Percentiles rank a stretch among this genome's conserved stretches.
Evolutionary conservation across 2,888 invertebrate genomes (phyloP).

Genomic region (Pristionchus japonicus): DNA sequence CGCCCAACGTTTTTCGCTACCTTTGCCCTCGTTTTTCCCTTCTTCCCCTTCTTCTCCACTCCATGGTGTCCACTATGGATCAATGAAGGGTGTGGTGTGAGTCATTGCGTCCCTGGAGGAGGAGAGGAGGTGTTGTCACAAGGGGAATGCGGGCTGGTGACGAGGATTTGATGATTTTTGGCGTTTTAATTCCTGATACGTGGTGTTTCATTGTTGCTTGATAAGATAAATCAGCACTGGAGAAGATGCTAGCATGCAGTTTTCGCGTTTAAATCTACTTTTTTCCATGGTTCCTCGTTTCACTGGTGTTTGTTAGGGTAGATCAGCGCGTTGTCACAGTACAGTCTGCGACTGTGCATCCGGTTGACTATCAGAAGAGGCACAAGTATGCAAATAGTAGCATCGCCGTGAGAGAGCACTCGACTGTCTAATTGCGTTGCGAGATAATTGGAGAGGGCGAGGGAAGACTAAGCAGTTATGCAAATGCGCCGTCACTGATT

Average conservation of each 20-base stretch:
- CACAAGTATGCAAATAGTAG: not conserved
- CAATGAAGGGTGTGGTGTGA: not conserved
- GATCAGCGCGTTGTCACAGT: not conserved
- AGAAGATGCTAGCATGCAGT: too few relatives aligned
- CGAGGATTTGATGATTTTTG: not conserved
- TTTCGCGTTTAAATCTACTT: too few relatives aligned
- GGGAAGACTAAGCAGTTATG: not conserved
- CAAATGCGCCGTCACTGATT: conserved; percentile 9
- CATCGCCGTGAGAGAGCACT: not conserved
- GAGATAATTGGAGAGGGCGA: not conserved
- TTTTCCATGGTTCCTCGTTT: not conserved
- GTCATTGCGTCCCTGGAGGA: not conserved
- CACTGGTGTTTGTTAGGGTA: not conserved
- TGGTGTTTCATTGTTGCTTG: too few relatives aligned
- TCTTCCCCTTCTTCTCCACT: not conserved
- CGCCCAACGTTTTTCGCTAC: too few relatives aligned
- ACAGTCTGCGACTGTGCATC: not conserved
- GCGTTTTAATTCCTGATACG: not conserved
- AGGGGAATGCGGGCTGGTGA: not conserved
- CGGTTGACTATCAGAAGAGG: not conserved
- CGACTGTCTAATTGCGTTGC: not conserved
- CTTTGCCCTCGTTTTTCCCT: conserved; percentile 4
- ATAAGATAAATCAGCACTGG: too few relatives aligned
- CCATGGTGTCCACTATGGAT: too few relatives aligned
- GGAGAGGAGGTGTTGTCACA: not conserved